phyloP scores from a whole-genome alignment of 2,888 invertebrate species.

The Junonia oenone region DNA sequence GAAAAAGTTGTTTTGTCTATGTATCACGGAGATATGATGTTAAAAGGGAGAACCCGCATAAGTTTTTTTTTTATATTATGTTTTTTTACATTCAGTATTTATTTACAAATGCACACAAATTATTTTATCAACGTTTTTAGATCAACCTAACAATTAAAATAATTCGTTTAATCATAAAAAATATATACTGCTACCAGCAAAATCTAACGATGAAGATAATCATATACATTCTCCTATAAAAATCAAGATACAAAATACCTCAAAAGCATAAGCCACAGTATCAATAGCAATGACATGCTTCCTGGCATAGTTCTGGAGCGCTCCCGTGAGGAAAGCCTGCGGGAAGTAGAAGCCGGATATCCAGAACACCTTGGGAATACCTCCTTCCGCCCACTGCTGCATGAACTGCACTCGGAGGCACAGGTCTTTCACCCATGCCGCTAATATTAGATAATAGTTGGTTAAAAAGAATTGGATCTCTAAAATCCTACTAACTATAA shows the following conservation, averaged over 20 bases:
- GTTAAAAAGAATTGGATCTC: background rate
- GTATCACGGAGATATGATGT: too few species aligned
- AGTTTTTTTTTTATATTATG: too few species aligned
- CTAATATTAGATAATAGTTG: conserved; percentile 50
- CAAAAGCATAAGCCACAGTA: conserved; percentile 80
- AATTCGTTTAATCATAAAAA: too few species aligned
- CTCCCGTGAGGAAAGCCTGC: conserved; percentile 90
- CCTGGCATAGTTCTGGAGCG: conserved; percentile 89
- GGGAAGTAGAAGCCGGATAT: conserved; percentile 92
- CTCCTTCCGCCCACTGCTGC: conserved; percentile 81
- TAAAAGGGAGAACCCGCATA: too few species aligned
- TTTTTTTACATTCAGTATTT: too few species aligned
- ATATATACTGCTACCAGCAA: too few species aligned
- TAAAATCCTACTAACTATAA: background rate
- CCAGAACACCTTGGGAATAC: conserved; percentile 89
- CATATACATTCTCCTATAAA: too few species aligned
- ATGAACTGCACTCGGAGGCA: conserved; percentile 82
- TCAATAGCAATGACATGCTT: conserved; percentile 88
- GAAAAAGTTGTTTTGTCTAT: too few species aligned
- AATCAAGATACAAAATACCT: conserved; percentile 48
- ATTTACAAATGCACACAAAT: too few species aligned
- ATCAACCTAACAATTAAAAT: too few species aligned
- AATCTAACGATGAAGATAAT: too few species aligned
- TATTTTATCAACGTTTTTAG: too few species aligned
- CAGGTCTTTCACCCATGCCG: conserved; percentile 83